A percentile compares a stretch with the other conserved stretches of the same genome.
phyloP scores from a whole-genome alignment of 2,888 invertebrate genomes.

The Patella depressa region DNA sequence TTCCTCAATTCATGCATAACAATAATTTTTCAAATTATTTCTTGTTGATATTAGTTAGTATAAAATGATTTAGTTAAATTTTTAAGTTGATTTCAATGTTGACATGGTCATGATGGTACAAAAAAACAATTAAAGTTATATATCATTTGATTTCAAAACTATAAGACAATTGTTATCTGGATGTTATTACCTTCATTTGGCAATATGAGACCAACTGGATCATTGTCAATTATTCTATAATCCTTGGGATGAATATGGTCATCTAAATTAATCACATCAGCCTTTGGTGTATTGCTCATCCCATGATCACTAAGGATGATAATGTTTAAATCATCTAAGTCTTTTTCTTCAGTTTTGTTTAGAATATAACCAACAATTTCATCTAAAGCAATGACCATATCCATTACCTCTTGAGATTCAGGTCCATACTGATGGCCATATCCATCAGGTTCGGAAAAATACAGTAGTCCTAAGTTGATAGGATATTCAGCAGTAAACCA shows the following conservation, averaged over 20 bases:
- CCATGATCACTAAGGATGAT: slow-evolving; percentile 84
- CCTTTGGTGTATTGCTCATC: slow-evolving; percentile 74
- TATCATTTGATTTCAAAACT: background rate
- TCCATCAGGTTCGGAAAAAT: slow-evolving; percentile 81
- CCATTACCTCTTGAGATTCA: slow-evolving; percentile 66
- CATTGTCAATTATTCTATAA: slow-evolving; percentile 72
- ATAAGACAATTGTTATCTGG: background rate
- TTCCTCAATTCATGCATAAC: too few species aligned
- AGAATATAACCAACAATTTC: slow-evolving; percentile 72
- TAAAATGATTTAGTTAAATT: too few species aligned
- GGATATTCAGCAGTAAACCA: slow-evolving; percentile 73
- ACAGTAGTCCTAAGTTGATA: slow-evolving; percentile 80
- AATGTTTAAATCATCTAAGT: slow-evolving; percentile 77
- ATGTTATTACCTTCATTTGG: slow-evolving; percentile 71
- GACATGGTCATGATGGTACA: background rate
- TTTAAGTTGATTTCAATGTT: too few species aligned
- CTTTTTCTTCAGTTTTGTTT: slow-evolving; percentile 73
- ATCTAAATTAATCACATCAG: slow-evolving; percentile 53
- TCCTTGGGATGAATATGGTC: slow-evolving; percentile 42
- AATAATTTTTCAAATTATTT: too few species aligned
- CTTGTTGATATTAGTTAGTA: too few species aligned
- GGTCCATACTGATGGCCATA: slow-evolving; percentile 76
- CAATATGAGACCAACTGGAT: slow-evolving; percentile 77
- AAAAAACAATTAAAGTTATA: background rate
- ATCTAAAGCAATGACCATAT: slow-evolving; percentile 74